Base-by-base conservation (phyloP, 1,140 invertebrate genomes). In the Drosophila dunni region DNA sequence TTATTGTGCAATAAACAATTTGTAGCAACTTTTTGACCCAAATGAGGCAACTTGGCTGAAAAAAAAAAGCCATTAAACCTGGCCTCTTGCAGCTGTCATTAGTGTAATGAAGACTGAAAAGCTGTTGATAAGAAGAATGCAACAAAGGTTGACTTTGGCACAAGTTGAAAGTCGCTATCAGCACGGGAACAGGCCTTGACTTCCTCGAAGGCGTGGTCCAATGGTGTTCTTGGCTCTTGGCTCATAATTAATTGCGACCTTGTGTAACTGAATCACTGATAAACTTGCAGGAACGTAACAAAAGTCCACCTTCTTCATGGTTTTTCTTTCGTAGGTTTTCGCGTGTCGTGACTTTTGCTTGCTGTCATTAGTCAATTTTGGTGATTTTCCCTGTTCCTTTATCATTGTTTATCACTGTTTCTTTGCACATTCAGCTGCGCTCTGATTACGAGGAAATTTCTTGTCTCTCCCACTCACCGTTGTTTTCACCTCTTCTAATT, bases 221-320 rank as follows among this genome's bases (percentile, higher is more conserved):
- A 11, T 36, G 75, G 40, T 62, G 10, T 9, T 44, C 13, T 53
- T n/a, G 15, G 46, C 36, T 44, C 13, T 53, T n/a, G 15, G 46
- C 36, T 62, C 57, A 85, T 67, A 78, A 81, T 81, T 85, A 84
- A 85, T 84, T 70, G 70, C 45, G 45, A 42, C 53, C 45, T 17
- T 42, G 53, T n/a, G 34, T 61, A 53, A 40, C 58, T 60, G 38
- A 69, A 61, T 11, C 3, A 24, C 42, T 51, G 48, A 24, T 20
- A 67, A 72, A 60, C 9, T 40, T 33, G 57, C n/a, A 42, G 13
- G 3, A 13, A 42, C 11, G n/a, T 42, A 42, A 42, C 40, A 42
- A n/a, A 42, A 42, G 10, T 42, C n/a, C 9, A 10, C 45, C 24
- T 42, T 20, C 46, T 24, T 15, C 13, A 20, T 20, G 17, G 17